Evolutionary conservation across 2,888 invertebrate species (phyloP).

Genomic region (Leucophenga maculata): DNA sequence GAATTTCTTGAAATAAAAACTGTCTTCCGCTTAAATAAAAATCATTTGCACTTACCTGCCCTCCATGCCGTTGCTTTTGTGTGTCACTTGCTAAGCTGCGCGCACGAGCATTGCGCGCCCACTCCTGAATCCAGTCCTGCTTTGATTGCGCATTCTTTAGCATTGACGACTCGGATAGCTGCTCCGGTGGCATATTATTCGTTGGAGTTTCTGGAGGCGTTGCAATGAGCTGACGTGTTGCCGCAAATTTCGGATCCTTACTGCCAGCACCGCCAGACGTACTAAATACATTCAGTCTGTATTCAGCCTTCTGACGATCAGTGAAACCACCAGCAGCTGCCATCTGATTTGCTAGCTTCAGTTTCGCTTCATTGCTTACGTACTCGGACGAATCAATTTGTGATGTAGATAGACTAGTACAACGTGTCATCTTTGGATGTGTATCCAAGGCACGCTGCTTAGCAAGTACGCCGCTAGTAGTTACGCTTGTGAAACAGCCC

Average conservation of each 20-base stretch:
- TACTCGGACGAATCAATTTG: constrained; percentile 80
- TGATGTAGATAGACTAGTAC: constrained; percentile 80
- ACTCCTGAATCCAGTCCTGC: constrained; percentile 77
- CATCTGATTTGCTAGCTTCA: constrained; percentile 59
- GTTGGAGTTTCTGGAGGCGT: constrained; percentile 64
- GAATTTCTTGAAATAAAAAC: constrained; percentile 14
- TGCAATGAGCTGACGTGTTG: constrained; percentile 49
- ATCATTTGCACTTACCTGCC: constrained; percentile 13
- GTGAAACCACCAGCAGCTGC: constrained; percentile 65
- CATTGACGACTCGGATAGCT: constrained; percentile 61
- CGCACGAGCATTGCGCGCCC: constrained; percentile 77
- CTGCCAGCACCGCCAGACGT: constrained; percentile 30
- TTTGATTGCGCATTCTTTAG: constrained; percentile 70
- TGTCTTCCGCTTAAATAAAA: neutral
- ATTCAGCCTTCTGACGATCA: constrained; percentile 71
- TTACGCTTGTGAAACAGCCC: constrained; percentile 81
- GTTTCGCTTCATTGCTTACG: constrained; percentile 70
- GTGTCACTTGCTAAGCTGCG: constrained; percentile 68
- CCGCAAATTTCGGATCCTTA: constrained; percentile 52
- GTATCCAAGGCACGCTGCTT: constrained; percentile 73
- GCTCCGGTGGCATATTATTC: constrained; percentile 35
- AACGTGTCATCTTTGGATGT: constrained; percentile 71
- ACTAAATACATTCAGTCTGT: constrained; percentile 70
- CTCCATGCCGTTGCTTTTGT: constrained; percentile 41
- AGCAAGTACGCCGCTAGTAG: constrained; percentile 80